Base-by-base conservation (phyloP, 2,888 invertebrate genomes). In the Lamellibrachia columna region DNA sequence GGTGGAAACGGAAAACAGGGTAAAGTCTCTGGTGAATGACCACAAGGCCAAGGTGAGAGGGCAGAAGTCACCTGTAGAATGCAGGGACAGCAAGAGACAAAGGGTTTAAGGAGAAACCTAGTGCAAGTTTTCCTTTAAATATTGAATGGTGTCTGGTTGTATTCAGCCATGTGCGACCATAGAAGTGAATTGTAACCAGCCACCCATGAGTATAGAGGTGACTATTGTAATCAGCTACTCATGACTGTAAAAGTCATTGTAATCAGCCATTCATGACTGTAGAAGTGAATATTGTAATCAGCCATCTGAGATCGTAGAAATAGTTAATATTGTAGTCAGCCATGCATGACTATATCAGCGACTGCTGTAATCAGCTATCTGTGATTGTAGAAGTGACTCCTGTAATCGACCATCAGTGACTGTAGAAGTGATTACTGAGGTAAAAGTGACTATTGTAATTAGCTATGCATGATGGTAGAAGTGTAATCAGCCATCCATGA, bases 41-140 rank as follows among this genome's bases (percentile, higher is more conserved):
- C 96, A 96, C 93, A 95, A 95, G 92, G 93, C 94, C 28, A 95
- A 95, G 95, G 95, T 96, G 93, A 93, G 91, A 90, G 22, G 22
- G 3, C 22, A 75, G 60, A 22, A 2, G 22, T 60, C 60, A 75
- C 22, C 22, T 22, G 22, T 75, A 75, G 75, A 15, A 75, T 40
- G 40, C 40, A 40, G 40, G 40, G 40, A 40, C 40, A 40, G 40
- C 1, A 40, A 40, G 40, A 40, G 40, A 40, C 40, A 40, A 40
- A 40, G 40, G 40, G 40, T 40, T 40, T 40, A 40, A 40, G 40
- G 40, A 40, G 40, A 40, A 40, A 40, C 40, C 40, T 40, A 40
- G 40, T 40, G 40, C 40, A 40, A 40, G 40, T 40, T 40, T 40
- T 40, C 40, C 1, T 75, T 15, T 22, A 15, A 75, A 15, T 22